Evolutionary conservation across 2,113 vertebrate genomes (phyloP), one percentile per base, ranked within the genome.

Genomic region (Reinhardtius hippoglossoides): DNA sequence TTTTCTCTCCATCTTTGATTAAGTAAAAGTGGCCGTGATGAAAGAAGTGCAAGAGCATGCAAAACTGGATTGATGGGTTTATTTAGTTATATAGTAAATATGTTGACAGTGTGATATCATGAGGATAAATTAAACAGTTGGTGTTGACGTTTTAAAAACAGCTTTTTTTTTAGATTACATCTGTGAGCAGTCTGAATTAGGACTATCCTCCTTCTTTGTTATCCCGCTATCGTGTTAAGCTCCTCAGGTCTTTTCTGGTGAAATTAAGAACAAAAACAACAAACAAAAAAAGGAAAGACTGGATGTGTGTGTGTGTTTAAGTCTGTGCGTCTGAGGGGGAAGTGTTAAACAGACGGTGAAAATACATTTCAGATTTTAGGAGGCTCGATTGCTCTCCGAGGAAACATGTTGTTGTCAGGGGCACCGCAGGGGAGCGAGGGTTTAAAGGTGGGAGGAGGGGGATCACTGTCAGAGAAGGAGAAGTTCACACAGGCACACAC

Each of bases 401-500:
- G 81, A 92, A 88, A 88, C 81, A 59, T 90, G 85, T 86, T 90
- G 90, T 89, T 84, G 84, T 89, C 79, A 67, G 77, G 55, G 76
- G 64, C 78, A 71, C 79, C 5, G 40, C 74, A 68, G 81, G 75
- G 74, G 78, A 61, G 70, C 15, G 23, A 77, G 63, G 85, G 67
- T 71, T 71, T 42, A 40, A 74, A 6, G 70, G 35, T 62, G 83
- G 81, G 82, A 65, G 78, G 77, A 76, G 65, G 62, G 18, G 70
- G 66, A 73, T 84, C 67, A 67, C 72, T 83, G 89, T 84, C 79
- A 21, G 66, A 23, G 63, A 67, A 10, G 62, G 69, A 80, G 66
- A 84, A 67, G 79, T 88, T 89, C 67, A 79, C 83, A 84, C 76
- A 62, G 23, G 9, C 75, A n/a, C 63, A 67, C 56, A 59, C 65